Evolutionary conservation across 1,140 invertebrate species (phyloP).

Genomic region (Drosophila setifemur): DNA sequence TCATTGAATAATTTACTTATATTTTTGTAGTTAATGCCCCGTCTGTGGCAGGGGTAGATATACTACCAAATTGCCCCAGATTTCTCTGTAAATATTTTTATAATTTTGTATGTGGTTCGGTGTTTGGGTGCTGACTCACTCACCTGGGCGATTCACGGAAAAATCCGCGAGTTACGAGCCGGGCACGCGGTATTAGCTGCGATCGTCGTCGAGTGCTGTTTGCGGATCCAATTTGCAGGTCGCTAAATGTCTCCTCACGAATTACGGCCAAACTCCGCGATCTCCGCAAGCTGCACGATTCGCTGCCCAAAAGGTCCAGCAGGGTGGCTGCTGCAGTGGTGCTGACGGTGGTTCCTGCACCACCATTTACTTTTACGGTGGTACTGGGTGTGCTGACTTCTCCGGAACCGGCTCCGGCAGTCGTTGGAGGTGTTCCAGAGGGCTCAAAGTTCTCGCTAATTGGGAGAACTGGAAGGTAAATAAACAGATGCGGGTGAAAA

Average conservation of each 20-base stretch:
- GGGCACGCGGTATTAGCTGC: slow-evolving; percentile 89
- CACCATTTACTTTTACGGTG: slow-evolving; percentile 9
- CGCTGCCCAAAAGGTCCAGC: slow-evolving; percentile 75
- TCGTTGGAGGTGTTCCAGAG: slow-evolving; percentile 3
- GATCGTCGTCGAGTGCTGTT: slow-evolving; percentile 86
- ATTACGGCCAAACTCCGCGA: slow-evolving; percentile 90
- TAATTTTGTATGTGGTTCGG: neutral
- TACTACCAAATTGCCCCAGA: too few relatives aligned
- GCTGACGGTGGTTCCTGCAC: neutral
- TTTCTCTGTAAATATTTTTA: neutral
- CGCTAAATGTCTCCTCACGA: slow-evolving; percentile 88
- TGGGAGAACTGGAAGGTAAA: slow-evolving; percentile 17
- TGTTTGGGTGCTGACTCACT: slow-evolving; percentile 73
- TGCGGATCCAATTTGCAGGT: slow-evolving; percentile 85
- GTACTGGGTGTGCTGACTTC: slow-evolving; percentile 20
- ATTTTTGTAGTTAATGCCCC: too few relatives aligned
- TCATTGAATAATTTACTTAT: too few relatives aligned
- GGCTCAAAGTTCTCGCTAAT: slow-evolving; percentile 47
- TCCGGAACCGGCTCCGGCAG: neutral
- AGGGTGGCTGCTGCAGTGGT: slow-evolving; percentile 50
- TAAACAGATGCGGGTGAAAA: neutral
- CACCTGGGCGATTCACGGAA: slow-evolving; percentile 84
- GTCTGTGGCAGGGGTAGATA: too few relatives aligned
- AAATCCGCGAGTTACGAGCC: slow-evolving; percentile 88
- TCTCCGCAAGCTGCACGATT: slow-evolving; percentile 87